Evolutionary conservation across 2,888 invertebrate species (phyloP).

Genomic region (Ashinkailepas kermadecensis): DNA sequence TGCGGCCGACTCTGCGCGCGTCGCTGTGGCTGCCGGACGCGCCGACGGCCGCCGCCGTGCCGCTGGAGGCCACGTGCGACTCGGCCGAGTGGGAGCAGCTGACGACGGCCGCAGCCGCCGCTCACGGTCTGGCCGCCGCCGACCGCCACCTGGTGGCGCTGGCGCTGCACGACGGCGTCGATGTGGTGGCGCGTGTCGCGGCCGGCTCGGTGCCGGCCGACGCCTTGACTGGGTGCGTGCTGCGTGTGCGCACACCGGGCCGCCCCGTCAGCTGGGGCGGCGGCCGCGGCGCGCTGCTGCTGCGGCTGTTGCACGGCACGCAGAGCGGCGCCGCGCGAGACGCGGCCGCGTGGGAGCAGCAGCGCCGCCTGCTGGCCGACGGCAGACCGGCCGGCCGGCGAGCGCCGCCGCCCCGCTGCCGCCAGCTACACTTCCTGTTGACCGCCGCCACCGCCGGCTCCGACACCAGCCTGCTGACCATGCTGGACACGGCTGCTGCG

Average conservation of each 20-base stretch:
- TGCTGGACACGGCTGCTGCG: not conserved
- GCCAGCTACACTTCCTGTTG: not conserved
- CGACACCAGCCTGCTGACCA: not conserved
- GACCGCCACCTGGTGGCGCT: conserved; percentile 45
- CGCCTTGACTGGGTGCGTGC: conserved; percentile 42
- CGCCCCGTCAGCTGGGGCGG: not conserved
- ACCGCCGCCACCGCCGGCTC: not conserved
- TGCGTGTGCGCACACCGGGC: not conserved
- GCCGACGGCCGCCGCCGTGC: not conserved
- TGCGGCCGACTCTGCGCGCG: conserved; percentile 5
- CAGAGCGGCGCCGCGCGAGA: not conserved
- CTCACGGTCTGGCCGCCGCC: conserved; percentile 42
- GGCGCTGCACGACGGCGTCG: not conserved
- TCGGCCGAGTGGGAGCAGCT: not conserved
- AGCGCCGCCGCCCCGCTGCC: not conserved
- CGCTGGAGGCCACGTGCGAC: not conserved
- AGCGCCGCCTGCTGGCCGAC: not conserved
- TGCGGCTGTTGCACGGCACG: not conserved
- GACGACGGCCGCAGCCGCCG: conserved; percentile 34
- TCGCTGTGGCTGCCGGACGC: not conserved
- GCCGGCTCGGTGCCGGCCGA: not conserved
- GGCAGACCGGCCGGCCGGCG: not conserved
- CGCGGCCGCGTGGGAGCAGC: not conserved
- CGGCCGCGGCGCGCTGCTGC: not conserved
- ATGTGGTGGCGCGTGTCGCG: not conserved